Percentiles rank a stretch among this genome's conserved stretches.
These are phyloP conservation scores for Scaptomyza parva DNA, from an alignment of 2,888 invertebrate genomes.

Conservation along the genomic window DNA sequence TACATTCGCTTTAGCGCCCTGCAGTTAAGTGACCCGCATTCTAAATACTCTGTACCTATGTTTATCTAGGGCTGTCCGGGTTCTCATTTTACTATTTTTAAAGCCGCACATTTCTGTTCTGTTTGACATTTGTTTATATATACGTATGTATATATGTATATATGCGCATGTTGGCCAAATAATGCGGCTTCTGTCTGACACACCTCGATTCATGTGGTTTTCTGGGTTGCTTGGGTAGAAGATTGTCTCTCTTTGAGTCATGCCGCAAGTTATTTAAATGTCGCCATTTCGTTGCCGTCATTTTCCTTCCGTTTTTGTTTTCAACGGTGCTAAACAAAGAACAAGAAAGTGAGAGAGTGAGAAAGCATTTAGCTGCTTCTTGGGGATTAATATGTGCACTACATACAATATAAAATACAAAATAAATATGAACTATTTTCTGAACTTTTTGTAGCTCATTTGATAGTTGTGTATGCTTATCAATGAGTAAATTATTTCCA, in stretches of 20 bases:
- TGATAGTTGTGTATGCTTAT: conserved; percentile 6
- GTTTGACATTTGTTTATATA: conserved; percentile 52
- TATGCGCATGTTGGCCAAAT: conserved; percentile 31
- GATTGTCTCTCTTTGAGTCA: conserved; percentile 42
- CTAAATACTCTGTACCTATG: conserved; percentile 21
- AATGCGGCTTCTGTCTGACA: conserved; percentile 58
- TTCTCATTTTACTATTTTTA: conserved; percentile 62
- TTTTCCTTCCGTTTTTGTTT: conserved; percentile 46
- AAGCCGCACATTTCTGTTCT: conserved; percentile 38
- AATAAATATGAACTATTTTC: neutral
- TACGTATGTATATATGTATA: neutral
- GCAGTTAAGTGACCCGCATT: conserved; percentile 61
- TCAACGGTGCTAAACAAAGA: conserved; percentile 18
- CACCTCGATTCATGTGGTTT: conserved; percentile 42
- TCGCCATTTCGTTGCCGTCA: conserved; percentile 6
- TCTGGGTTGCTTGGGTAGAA: neutral
- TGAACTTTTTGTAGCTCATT: conserved; percentile 2
- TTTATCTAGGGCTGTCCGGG: conserved; percentile 66
- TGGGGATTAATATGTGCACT: conserved; percentile 15
- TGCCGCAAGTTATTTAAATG: conserved; percentile 42
- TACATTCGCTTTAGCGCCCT: conserved; percentile 20
- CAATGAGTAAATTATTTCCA: conserved; percentile 13
- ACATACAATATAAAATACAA: no score
- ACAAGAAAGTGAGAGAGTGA: neutral
- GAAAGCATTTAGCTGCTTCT: conserved; percentile 5